Base-by-base conservation (phyloP, 2,797 vertebrate genomes). In the Sebastes iracundus region DNA sequence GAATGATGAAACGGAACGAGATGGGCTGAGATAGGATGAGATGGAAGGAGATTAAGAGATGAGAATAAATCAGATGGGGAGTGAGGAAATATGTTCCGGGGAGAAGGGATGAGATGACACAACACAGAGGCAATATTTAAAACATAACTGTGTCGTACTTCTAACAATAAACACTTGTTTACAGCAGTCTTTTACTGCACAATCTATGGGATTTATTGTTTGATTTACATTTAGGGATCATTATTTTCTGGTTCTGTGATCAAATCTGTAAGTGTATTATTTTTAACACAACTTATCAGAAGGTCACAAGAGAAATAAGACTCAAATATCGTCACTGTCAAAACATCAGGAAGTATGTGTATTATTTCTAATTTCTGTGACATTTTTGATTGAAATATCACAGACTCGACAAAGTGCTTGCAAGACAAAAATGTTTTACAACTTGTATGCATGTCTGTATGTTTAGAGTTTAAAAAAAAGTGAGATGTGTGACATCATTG, bases 1-100 rank as follows among this genome's bases (percentile, higher is more conserved):
- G 52, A 69, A 62, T 60, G 72, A 78, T 83, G 67, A 83, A 78
- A 77, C 32, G 38, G n/a, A 79, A 60, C 2, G 7, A 75, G 67
- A 46, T 22, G 22, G 4, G 10, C 14, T 5, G 32, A 70, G 53
- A 69, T n/a, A 58, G 33, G 18, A 68, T 20, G 35, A 62, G 67
- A 25, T 53, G 22, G 33, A 59, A n/a, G 35, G 25, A 77, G 62
- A 79, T 49, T 52, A 55, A 65, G 61, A 58, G 55, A 62, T 28
- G 20, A 53, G 46, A 64, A 23, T 30, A 71, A 75, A 67, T 69
- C 23, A 23, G 35, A 77, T 23, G 7, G 28, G 35, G 59, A 59
- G 23, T 27, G 23, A 30, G 22, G 53, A 59, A 60, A 53, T 28
- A 55, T n/a, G 38, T 65, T 70, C 14, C 35, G 4, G 13, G 16